Conservation (phyloP, 2,797 vertebrate genomes). For the Clarias laeviceps region DNA sequence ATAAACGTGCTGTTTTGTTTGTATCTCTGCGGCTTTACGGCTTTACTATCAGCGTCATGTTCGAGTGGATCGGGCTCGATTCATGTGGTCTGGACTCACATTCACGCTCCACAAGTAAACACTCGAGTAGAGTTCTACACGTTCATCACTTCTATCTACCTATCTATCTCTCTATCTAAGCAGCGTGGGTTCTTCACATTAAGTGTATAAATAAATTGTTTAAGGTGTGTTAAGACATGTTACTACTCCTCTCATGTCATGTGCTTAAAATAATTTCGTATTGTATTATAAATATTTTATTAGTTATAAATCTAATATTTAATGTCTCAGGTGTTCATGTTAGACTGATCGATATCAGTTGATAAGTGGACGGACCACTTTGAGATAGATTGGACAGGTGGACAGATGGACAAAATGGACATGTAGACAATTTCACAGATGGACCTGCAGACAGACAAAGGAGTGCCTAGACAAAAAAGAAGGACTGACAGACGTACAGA, state of each 20-base stretch:
- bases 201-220: neutral
- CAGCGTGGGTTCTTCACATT: neutral
- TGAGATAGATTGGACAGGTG: neutral
- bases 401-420: neutral
- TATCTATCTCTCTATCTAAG: neutral
- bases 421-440: neutral
- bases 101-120: slow-evolving; percentile 12
- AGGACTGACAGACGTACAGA: neutral
- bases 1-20: neutral
- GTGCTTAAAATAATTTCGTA: neutral
- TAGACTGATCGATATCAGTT: neutral
- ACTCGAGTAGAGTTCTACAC: neutral
- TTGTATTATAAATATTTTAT: too few relatives aligned
- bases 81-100: slow-evolving; percentile 37
- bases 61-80: slow-evolving; percentile 48
- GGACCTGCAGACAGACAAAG: too few relatives aligned
- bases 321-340: neutral
- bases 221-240: neutral
- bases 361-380: neutral
- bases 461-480: neutral
- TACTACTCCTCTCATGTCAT: neutral
- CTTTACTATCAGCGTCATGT: slow-evolving; percentile 47
- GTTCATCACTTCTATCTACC: neutral
- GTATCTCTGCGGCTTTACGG: slow-evolving; percentile 5
- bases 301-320: too few relatives aligned